Evolutionary conservation across 2,888 invertebrate genomes (phyloP).

Genomic region (Limulus polyphemus): DNA sequence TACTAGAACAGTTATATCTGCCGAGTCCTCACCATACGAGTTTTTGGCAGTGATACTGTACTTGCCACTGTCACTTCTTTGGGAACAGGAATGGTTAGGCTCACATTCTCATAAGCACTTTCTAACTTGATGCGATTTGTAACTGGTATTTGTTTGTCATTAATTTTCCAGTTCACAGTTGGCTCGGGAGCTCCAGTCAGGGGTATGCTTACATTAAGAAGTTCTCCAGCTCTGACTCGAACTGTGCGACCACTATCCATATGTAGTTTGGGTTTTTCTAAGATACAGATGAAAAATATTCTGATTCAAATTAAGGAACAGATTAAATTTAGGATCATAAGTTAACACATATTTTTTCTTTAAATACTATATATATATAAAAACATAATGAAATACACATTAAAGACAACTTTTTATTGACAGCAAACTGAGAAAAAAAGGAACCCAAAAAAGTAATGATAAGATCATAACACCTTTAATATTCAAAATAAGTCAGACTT

Average conservation of each 20-base stretch:
- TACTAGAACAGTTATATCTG: constrained; percentile 36
- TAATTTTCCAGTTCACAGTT: constrained; percentile 63
- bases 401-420: no score
- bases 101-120: constrained; percentile 17
- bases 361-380: no score
- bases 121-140: constrained; percentile 39
- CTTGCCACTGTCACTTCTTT: constrained; percentile 37
- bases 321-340: background rate
- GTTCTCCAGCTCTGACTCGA: constrained; percentile 92
- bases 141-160: constrained; percentile 26
- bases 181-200: constrained; percentile 89
- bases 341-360: no score
- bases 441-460: no score
- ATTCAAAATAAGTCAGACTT: no score
- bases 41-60: constrained; percentile 37
- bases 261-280: constrained; percentile 80
- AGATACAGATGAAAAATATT: constrained; percentile 21
- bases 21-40: constrained; percentile 36
- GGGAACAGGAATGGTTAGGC: constrained; percentile 58
- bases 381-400: no score
- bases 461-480: no score
- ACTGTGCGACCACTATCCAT: constrained; percentile 83
- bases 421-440: no score
- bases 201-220: constrained; percentile 84
- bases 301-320: background rate